Conservation (phyloP, 1,140 invertebrate species). For the Cydia amplana region DNA sequence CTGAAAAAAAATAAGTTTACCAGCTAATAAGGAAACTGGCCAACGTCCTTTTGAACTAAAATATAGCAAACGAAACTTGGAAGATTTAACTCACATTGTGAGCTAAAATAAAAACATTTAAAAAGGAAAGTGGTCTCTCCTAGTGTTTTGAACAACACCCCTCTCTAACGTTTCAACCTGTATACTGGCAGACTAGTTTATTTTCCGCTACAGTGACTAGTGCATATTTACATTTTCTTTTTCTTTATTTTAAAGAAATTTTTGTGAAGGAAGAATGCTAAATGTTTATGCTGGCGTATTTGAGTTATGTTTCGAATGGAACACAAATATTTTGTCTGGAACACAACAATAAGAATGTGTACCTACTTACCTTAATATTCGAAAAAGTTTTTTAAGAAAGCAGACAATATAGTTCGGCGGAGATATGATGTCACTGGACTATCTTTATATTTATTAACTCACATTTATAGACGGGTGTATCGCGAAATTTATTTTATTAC, state of each 20-base stretch:
- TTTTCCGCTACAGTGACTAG: conserved; percentile 60
- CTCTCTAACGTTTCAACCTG: not conserved
- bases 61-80: too few species aligned
- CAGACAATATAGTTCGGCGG: too few species aligned
- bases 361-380: too few species aligned
- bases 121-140: not conserved
- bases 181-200: conserved; percentile 49
- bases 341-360: too few species aligned
- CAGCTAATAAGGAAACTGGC: too few species aligned
- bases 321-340: conserved; percentile 4
- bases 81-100: not conserved
- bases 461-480: too few species aligned
- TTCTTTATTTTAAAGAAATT: conserved; percentile 41
- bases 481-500: too few species aligned
- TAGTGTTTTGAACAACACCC: not conserved
- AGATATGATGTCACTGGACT: too few species aligned
- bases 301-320: conserved; percentile 13
- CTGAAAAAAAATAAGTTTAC: too few species aligned
- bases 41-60: too few species aligned
- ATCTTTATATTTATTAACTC: too few species aligned
- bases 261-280: conserved; percentile 18
- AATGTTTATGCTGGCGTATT: conserved; percentile 6
- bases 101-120: not conserved
- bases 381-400: too few species aligned
- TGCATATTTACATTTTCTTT: conserved; percentile 55